Conservation (phyloP, 2,888 invertebrate genomes). For the Drosophila lacicola region DNA sequence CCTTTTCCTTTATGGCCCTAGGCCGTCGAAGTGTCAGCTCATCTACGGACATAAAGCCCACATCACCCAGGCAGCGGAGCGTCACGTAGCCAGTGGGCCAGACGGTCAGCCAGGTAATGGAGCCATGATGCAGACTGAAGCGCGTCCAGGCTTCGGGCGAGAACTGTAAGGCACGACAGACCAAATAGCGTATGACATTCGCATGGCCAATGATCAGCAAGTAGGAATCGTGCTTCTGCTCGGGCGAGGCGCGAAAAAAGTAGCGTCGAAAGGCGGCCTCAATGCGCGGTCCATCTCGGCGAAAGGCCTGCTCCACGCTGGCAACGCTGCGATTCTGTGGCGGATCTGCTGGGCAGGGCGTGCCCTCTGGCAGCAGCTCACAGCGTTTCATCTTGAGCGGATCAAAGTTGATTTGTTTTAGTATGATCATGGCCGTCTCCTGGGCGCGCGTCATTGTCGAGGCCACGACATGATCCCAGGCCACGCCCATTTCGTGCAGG, state of each 20-base stretch:
- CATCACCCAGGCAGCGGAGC: constrained; percentile 92
- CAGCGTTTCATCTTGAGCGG: constrained; percentile 88
- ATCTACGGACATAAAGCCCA: constrained; percentile 94
- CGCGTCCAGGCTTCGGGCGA: constrained; percentile 99
- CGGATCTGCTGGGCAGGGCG: constrained; percentile 97
- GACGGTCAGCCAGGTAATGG: constrained; percentile 96
- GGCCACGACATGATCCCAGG: constrained; percentile 91
- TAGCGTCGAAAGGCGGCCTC: constrained; percentile 97
- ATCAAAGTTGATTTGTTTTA: constrained; percentile 88
- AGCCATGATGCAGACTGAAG: constrained; percentile 95
- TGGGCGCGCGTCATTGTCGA: constrained; percentile 97
- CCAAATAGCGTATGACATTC: constrained; percentile 97
- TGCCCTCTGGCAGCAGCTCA: constrained; percentile 94
- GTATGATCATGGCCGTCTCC: constrained; percentile 95
- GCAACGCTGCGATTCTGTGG: constrained; percentile 93
- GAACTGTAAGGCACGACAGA: constrained; percentile 97
- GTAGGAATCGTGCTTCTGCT: constrained; percentile 92
- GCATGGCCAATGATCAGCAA: constrained; percentile 98
- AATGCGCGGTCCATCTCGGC: constrained; percentile 95
- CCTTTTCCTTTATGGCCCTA: neutral
- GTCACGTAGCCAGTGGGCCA: constrained; percentile 94
- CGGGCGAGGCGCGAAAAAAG: constrained; percentile 94
- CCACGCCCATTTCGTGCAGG: constrained; percentile 90
- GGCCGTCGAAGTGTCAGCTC: constrained; percentile 87
- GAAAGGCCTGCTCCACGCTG: constrained; percentile 95